These are phyloP conservation scores for Agrochola lota DNA, from an alignment of 2,888 invertebrate genomes.

Conservation along the genomic window DNA sequence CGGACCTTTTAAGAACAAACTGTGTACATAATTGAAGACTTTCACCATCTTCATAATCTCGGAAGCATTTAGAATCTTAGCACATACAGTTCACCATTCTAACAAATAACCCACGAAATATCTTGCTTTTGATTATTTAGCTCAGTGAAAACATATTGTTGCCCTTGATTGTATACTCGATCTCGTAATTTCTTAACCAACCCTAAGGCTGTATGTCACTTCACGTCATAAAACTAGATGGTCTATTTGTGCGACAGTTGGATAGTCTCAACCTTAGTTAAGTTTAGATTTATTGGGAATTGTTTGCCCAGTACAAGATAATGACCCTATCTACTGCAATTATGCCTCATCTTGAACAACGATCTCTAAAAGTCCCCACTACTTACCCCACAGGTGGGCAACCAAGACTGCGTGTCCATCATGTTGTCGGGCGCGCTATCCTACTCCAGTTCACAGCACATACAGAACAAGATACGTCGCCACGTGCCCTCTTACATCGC, in stretches of 20 bases:
- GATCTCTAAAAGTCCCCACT: background rate
- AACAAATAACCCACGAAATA: background rate
- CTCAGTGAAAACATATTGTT: background rate
- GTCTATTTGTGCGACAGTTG: too few relatives aligned
- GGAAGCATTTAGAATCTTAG: background rate
- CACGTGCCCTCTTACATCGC: constrained; percentile 47
- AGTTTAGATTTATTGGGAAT: background rate
- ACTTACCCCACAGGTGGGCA: constrained; percentile 76
- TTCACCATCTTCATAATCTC: too few relatives aligned
- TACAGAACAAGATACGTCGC: constrained; percentile 64
- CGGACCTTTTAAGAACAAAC: too few relatives aligned
- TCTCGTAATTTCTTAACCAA: background rate
- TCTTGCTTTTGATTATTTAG: background rate
- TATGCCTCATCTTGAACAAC: background rate
- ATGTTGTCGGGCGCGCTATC: constrained; percentile 73
- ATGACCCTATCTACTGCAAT: background rate
- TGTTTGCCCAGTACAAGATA: background rate
- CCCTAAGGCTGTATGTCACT: too few relatives aligned
- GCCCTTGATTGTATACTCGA: background rate
- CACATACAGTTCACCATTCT: background rate
- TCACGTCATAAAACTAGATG: too few relatives aligned
- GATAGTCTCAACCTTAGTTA: background rate
- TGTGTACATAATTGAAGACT: too few relatives aligned
- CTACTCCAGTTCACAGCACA: constrained; percentile 78
- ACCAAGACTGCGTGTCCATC: constrained; percentile 77